These are phyloP conservation scores for Spermophilus dauricus DNA, from an alignment of 2,113 vertebrate species.

Conservation along the genomic window DNA sequence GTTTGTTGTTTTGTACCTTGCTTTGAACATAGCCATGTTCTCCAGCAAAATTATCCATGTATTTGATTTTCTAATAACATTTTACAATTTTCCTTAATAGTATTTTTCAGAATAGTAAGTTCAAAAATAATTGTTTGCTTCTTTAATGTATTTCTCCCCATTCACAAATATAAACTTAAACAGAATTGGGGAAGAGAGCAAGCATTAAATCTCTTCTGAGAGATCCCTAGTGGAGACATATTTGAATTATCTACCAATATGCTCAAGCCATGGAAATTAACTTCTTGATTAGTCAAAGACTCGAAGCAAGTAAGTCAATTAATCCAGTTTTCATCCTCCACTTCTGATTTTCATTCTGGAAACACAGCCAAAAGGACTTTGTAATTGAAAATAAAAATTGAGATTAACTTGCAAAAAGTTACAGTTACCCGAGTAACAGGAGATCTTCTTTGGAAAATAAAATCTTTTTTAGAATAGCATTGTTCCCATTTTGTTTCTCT, in stretches of 20 bases:
- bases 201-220: background rate
- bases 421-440: conserved; percentile 1
- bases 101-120: background rate
- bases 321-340: background rate
- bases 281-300: conserved; percentile 2
- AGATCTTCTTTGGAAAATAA: conserved; percentile 18
- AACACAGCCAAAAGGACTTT: background rate
- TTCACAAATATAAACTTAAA: background rate
- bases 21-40: background rate
- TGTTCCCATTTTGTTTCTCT: background rate
- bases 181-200: background rate
- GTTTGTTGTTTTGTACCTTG: background rate
- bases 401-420: conserved; percentile 50
- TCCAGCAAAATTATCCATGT: background rate
- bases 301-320: conserved; percentile 31
- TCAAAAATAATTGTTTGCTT: background rate
- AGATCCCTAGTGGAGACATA: background rate
- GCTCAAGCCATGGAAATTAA: background rate
- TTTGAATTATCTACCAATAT: background rate
- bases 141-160: background rate
- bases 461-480: conserved; percentile 28
- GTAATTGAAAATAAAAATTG: conserved; percentile 46
- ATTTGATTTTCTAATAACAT: background rate
- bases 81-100: conserved; percentile 8
- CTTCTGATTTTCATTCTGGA: conserved; percentile 23